Evolutionary conservation across 1,140 invertebrate species (phyloP).

Genomic region (Temnothorax nylanderi): DNA sequence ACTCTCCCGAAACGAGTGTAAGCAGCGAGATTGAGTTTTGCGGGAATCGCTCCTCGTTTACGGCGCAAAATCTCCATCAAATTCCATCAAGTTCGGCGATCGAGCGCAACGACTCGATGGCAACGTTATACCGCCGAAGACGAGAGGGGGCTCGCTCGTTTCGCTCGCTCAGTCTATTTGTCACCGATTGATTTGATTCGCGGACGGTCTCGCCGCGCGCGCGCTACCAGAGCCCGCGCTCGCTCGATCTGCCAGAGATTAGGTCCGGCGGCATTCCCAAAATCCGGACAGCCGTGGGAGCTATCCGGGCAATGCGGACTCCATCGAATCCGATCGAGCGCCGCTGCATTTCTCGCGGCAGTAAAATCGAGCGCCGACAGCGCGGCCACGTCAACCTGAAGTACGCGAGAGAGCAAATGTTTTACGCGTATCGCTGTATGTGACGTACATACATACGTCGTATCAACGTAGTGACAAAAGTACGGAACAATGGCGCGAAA

Average conservation of each 20-base stretch:
- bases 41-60: slow-evolving; percentile 58
- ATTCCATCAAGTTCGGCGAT: slow-evolving; percentile 55
- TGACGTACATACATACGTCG: slow-evolving; percentile 43
- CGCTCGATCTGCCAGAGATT: slow-evolving; percentile 72
- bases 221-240: slow-evolving; percentile 47
- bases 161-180: slow-evolving; percentile 34
- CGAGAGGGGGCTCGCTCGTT: slow-evolving; percentile 18
- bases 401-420: slow-evolving; percentile 72
- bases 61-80: slow-evolving; percentile 59
- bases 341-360: slow-evolving; percentile 65
- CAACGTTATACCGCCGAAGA: slow-evolving; percentile 39
- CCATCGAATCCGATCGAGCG: slow-evolving; percentile 56
- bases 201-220: background rate
- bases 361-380: slow-evolving; percentile 74
- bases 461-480: background rate
- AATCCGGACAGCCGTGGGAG: slow-evolving; percentile 66
- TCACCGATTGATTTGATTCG: slow-evolving; percentile 60
- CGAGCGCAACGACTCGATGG: slow-evolving; percentile 47
- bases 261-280: slow-evolving; percentile 67
- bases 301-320: slow-evolving; percentile 59
- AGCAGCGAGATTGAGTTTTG: slow-evolving; percentile 60
- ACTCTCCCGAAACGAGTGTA: slow-evolving; percentile 50
- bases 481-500: background rate
- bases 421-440: slow-evolving; percentile 72
- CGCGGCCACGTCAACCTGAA: slow-evolving; percentile 71